Evolutionary conservation across 1,140 invertebrate genomes (phyloP), one percentile per base, ranked within the genome.

Genomic region (Euwallacea similis): DNA sequence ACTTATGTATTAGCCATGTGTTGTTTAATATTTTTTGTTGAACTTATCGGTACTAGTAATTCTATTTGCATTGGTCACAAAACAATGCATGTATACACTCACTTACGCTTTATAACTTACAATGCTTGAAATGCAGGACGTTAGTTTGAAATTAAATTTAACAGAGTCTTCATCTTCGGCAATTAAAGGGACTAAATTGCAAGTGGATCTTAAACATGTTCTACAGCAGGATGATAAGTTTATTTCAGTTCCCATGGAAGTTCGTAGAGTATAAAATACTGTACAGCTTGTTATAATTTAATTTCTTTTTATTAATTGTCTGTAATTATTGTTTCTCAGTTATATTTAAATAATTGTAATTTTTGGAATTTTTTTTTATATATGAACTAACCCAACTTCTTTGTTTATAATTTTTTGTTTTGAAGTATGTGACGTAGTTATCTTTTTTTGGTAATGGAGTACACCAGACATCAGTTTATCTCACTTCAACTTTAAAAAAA

Each of bases 221-320:
- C 79, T 66, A 71, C 79, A 80, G 67, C 77, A 79, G 73, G 76
- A 75, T 33, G 76, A 73, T 9, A 78, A 66, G 73, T 78, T 76
- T 66, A 63, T 73, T 44, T 84, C 72, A 69, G 79, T 81, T 72
- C 85, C 81, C 83, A 87, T 83, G 78, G n/a, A 58, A 50, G 21
- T 33, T 33, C 21, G 21, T 33, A 4, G 21, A 33, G 21, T 33
- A 4, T 33, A 33, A 33, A 33, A 33, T 33, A 33, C 21, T 33
- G 21, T 33, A 33, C 21, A 4, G 21, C 4, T 33, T 4, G 21
- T 33, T 33, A 33, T 33, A 33, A 33, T 33, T 33, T 33, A 33
- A 33, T 33, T 33, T 33, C 21, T 33, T 33, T 4, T 33, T 33
- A 33, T 33, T 33, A 33, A 33, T 33, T 33, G 21, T 33, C 21